Evolutionary conservation across 2,888 invertebrate species (phyloP), one percentile per base, ranked within the genome.

Genomic region (Drosophila hawaiiensis): DNA sequence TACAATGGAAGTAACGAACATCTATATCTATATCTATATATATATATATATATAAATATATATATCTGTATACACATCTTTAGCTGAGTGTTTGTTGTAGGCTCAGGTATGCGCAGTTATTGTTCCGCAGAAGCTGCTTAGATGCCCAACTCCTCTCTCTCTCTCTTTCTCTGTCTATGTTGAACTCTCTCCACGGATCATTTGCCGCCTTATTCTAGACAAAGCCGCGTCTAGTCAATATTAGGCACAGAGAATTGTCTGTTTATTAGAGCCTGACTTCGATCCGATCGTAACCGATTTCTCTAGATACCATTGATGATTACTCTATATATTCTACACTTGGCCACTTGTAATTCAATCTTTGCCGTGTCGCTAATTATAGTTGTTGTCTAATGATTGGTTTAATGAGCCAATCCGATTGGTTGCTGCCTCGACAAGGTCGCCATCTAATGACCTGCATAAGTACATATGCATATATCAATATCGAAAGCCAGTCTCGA

Each of bases 231-330:
- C 83, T 69, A 75, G 69, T 79, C 83, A 74, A 65, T 47, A 67
- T 78, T 67, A 63, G 68, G 66, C 54, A 66, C 66, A 68, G 65
- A 63, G 73, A 73, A 82, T 75, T 84, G 82, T 68, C 76, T 50
- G 65, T 76, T 76, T 84, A 80, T 78, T 75, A 60, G 76, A 80
- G 76, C 80, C 80, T 82, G 79, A 83, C 77, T 81, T 66, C 69
- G 85, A 84, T 84, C 73, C 71, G 47, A 43, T 60, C 58, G 62
- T 79, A 86, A 81, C 88, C 86, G 85, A 78, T 88, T 85, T 86
- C 82, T 77, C 74, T 60, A 59, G 37, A 29, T 59, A 25, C 52
- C 61, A 75, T 41, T 66, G 60, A 41, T 39, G 68, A 55, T 60
- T 54, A 67, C n/a, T 39, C 22, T 50, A 22, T 33, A 39, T 39